Percentiles rank a stretch among this genome's conserved stretches.
These are phyloP conservation scores for Propithecus perrieri DNA, from an alignment of 2,797 vertebrate genomes.

Conservation along the genomic window DNA sequence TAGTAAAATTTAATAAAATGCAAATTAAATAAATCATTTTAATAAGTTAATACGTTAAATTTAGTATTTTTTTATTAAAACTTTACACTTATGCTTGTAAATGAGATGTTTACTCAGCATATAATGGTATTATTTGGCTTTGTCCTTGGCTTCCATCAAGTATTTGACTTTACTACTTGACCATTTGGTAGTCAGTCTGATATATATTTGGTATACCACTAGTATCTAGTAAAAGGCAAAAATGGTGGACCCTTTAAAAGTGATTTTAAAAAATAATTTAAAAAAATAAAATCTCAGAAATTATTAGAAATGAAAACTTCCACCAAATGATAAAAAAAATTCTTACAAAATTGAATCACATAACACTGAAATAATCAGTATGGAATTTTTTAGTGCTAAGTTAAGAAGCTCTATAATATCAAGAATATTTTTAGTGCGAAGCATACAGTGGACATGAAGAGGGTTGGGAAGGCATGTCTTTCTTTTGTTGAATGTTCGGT, in stretches of 20 bases:
- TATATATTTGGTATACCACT: neutral
- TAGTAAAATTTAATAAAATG: neutral
- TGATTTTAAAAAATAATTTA: neutral
- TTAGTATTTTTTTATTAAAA: neutral
- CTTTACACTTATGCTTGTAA: neutral
- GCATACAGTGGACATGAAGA: neutral
- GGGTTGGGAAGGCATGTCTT: neutral
- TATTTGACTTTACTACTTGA: neutral
- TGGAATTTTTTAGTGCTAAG: neutral
- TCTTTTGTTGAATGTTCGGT: neutral
- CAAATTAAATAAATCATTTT: neutral
- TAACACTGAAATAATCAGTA: neutral
- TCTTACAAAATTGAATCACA: neutral
- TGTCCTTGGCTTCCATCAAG: neutral
- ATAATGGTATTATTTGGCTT: neutral
- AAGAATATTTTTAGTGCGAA: neutral
- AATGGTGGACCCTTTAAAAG: neutral
- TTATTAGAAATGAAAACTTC: neutral
- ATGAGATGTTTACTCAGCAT: neutral
- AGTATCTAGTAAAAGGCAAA: neutral
- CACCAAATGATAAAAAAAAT: neutral
- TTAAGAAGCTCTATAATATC: neutral
- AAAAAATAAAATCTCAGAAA: neutral
- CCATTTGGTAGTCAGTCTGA: neutral
- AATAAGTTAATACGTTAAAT: neutral